Conservation (phyloP, 2,113 vertebrate genomes). For the Rhinichthys klamathensis region DNA sequence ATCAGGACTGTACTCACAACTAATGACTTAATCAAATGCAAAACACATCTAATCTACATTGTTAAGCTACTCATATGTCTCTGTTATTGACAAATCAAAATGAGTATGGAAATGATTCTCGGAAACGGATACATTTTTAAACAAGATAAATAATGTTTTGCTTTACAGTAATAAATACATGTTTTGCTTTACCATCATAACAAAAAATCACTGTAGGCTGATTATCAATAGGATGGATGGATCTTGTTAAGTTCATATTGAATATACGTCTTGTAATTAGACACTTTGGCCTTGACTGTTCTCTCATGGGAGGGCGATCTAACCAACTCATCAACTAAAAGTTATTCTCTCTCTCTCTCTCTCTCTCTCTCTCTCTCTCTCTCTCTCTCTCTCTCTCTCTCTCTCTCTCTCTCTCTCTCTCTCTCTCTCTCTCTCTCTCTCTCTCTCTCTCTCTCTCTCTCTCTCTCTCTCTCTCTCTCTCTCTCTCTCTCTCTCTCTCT, state of each 20-base stretch:
- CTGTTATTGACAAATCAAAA: neutral
- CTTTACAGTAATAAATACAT: neutral
- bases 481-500: constrained; percentile 32
- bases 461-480: neutral
- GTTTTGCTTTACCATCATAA: neutral
- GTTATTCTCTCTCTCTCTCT: neutral
- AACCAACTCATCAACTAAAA: neutral
- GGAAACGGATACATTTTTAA: too few species aligned
- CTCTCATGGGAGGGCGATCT: neutral
- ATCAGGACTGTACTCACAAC: neutral
- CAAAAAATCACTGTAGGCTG: neutral
- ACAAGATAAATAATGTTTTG: neutral
- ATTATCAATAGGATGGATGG: neutral
- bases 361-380: neutral
- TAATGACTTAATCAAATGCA: constrained; percentile 15
- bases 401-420: constrained; percentile 30
- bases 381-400: neutral
- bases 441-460: neutral
- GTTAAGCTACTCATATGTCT: constrained; percentile 11
- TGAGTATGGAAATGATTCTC: neutral
- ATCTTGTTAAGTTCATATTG: neutral
- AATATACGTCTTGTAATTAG: neutral
- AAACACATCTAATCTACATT: neutral
- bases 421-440: constrained; percentile 25
- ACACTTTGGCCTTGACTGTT: neutral